These are phyloP conservation scores for Mesitornis unicolor DNA, from an alignment of 2,113 vertebrate species.

Conservation along the genomic window DNA sequence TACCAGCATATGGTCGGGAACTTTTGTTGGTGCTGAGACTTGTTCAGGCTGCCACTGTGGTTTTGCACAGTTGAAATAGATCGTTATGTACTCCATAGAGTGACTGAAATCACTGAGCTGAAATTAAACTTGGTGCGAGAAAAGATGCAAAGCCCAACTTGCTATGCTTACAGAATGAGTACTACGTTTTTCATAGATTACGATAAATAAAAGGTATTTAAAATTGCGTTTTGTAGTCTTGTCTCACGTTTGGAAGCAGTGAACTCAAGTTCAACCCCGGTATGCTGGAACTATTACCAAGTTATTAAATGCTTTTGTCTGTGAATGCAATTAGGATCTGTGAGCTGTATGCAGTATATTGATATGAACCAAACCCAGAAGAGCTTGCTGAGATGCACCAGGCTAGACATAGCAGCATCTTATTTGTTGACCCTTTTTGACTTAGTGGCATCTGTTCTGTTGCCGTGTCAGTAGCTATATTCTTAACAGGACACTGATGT, in stretches of 20 bases:
- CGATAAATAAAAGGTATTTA: not conserved
- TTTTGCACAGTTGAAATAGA: not conserved
- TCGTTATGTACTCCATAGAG: not conserved
- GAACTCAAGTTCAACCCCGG: not conserved
- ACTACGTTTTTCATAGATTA: not conserved
- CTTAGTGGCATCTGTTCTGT: not conserved
- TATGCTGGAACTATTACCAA: not conserved
- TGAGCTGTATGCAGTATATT: not conserved
- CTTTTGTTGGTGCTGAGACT: not conserved
- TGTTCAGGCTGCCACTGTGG: not conserved
- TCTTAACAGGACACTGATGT: not conserved
- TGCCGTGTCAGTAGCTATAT: not conserved
- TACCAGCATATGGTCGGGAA: not conserved
- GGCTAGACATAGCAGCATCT: not conserved
- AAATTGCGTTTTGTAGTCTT: not conserved
- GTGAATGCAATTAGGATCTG: not conserved
- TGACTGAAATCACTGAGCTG: not conserved
- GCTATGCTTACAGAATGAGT: not conserved
- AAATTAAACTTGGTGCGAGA: not conserved
- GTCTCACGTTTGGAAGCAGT: not conserved
- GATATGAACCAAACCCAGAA: not conserved
- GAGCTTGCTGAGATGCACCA: not conserved
- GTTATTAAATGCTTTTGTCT: not conserved
- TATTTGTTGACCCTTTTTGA: not conserved
- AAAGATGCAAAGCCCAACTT: not conserved